These are phyloP conservation scores for Eulemur albifrons DNA, from an alignment of 2,797 vertebrate genomes.

Conservation along the genomic window DNA sequence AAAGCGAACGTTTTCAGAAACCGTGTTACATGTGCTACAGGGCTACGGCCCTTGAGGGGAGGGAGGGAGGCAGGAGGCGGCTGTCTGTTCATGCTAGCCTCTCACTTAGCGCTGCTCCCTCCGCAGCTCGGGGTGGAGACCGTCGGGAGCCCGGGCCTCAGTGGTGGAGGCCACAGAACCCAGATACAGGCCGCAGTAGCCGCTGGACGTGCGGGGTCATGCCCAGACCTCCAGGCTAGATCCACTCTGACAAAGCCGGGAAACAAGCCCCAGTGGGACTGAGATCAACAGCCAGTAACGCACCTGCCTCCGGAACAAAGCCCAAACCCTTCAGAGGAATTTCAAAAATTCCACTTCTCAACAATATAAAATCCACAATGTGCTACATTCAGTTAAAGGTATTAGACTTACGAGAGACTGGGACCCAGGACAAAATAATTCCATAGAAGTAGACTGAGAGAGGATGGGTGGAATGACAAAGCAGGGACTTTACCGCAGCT, in stretches of 20 bases:
- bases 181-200: too few species aligned
- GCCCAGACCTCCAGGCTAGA: background rate
- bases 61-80: background rate
- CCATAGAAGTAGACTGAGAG: rapidly evolving
- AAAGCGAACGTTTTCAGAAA: background rate
- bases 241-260: background rate
- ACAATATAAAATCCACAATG: background rate
- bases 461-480: rapidly evolving
- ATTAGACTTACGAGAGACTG: too few species aligned
- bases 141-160: rapidly evolving
- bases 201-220: rapidly evolving
- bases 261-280: background rate
- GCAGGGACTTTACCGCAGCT: background rate
- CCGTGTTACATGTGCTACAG: rapidly evolving
- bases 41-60: background rate
- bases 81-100: rapidly evolving
- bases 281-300: too few species aligned
- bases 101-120: background rate
- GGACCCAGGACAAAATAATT: background rate
- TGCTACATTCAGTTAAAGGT: background rate
- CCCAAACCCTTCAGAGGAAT: background rate
- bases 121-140: too few species aligned
- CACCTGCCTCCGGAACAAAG: background rate
- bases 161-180: background rate
- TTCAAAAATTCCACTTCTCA: background rate